These are phyloP conservation scores for Mesembrinibis cayennensis DNA, from an alignment of 2,113 vertebrate genomes.

Conservation along the genomic window DNA sequence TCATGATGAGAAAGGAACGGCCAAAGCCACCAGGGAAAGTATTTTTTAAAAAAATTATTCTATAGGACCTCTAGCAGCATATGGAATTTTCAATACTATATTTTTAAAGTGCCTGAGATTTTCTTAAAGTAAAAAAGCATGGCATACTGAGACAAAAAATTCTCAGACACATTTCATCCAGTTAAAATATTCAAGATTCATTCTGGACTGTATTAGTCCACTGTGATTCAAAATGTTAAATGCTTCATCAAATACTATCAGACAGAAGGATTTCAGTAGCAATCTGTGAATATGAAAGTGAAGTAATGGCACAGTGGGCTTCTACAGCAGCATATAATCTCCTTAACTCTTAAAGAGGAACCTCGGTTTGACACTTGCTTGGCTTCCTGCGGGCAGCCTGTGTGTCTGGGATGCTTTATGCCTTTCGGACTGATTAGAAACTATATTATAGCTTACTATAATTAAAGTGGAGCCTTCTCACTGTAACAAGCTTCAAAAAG, in stretches of 20 bases:
- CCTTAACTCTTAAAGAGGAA: background rate
- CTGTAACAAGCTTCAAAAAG: background rate
- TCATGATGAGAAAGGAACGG: background rate
- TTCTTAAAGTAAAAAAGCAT: background rate
- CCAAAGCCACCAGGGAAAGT: background rate
- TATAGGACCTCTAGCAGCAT: background rate
- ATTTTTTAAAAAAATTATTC: background rate
- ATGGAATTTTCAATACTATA: background rate
- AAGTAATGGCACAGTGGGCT: conserved; percentile 1
- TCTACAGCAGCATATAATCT: background rate
- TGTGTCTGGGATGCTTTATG: background rate
- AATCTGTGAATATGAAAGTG: background rate
- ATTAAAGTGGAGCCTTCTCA: background rate
- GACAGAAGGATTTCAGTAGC: background rate
- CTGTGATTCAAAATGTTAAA: conserved; percentile 1
- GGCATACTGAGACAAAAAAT: background rate
- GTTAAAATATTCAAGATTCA: background rate
- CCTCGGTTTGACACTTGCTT: background rate
- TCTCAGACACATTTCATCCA: background rate
- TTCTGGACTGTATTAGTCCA: background rate
- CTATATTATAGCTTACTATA: background rate
- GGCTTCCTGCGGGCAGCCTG: background rate
- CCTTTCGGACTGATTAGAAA: background rate
- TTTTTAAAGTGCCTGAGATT: background rate
- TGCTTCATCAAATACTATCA: conserved; percentile 14